Evolutionary conservation across 2,113 vertebrate genomes (phyloP), one percentile per base, ranked within the genome.

Genomic region (Macquaria australasica): DNA sequence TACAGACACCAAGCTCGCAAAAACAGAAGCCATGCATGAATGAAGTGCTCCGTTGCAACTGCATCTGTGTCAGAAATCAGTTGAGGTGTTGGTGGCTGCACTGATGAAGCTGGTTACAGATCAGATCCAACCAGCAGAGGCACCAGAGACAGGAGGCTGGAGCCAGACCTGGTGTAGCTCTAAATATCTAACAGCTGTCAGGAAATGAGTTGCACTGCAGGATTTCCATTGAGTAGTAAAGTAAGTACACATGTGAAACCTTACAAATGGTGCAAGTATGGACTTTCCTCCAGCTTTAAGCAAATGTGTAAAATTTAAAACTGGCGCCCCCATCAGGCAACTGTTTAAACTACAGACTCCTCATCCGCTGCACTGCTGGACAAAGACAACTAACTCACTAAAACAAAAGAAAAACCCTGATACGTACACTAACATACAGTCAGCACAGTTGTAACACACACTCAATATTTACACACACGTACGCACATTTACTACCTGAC

Each of bases 21-120:
- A 79, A 66, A 48, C 2, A 68, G 62, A 87, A 69, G 81, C 58
- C 89, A 85, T 89, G 89, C 89, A 76, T 86, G 77, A 59, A 64
- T 71, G 60, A 84, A 82, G 77, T 64, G 66, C 78, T 76, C 78
- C 1, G 34, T 37, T 67, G 55, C n/a, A 53, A 2, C 72, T 56
- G 34, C 37, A 39, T 73, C 66, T 56, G 1, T 0, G 31, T n/a
- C 25, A 72, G 41, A 66, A 50, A 63, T 39, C 15, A 67, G 64
- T 28, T 39, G 34, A 56, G 25, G 73, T 7, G 73, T 56, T 48
- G 25, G 28, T 37, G 25, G 60, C 15, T 66, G 73, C 8, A 60
- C 73, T 77, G 58, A 60, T 50, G 43, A 63, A 45, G 39, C 43
- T 51, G 31, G 21, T 39, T 2, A 25, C 39, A 50, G 50, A 59